phyloP scores from a whole-genome alignment of 2,888 invertebrate species.

The Heliconius erato region DNA sequence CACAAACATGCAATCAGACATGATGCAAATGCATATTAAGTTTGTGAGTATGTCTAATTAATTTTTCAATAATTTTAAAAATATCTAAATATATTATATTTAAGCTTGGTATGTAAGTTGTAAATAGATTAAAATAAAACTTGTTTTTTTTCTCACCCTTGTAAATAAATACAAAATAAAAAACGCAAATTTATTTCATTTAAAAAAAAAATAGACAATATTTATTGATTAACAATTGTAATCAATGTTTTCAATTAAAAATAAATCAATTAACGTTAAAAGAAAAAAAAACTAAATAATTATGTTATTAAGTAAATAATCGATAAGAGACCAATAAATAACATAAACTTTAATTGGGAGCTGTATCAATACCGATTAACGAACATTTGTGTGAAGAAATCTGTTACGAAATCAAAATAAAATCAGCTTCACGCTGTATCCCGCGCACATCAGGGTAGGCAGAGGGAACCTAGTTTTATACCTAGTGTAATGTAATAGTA shows the following conservation, averaged over 20 bases:
- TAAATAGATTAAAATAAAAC: no score
- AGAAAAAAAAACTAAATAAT: neutral
- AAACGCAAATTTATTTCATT: neutral
- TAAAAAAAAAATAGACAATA: neutral
- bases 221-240: neutral
- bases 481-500: no score
- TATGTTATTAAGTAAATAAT: slow-evolving; percentile 23
- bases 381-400: neutral
- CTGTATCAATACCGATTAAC: slow-evolving; percentile 10
- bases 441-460: no score
- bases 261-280: slow-evolving; percentile 12
- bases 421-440: no score
- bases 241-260: slow-evolving; percentile 22
- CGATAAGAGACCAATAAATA: slow-evolving; percentile 18
- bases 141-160: neutral
- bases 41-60: no score
- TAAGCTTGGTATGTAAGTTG: no score
- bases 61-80: no score
- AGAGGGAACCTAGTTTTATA: no score
- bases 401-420: neutral
- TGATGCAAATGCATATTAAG: no score
- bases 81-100: no score
- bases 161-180: neutral
- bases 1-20: no score
- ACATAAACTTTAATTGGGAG: slow-evolving; percentile 14